Percentiles rank a stretch among this genome's conserved stretches.
phyloP scores from a whole-genome alignment of 2,888 invertebrate genomes.

The Monoplex corrugatus region DNA sequence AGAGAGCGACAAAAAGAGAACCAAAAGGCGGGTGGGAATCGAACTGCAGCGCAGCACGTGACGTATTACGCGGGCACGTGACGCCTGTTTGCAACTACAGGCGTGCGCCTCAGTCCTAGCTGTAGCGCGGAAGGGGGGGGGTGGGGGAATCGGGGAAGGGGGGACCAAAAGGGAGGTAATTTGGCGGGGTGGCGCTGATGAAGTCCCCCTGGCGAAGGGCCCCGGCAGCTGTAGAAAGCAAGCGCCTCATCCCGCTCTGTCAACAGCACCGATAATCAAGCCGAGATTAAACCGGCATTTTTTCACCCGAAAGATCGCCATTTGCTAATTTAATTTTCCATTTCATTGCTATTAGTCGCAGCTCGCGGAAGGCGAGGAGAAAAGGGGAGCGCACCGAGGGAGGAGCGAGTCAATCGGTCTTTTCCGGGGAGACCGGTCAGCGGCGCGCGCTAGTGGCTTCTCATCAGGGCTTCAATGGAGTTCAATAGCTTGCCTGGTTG shows the following conservation, averaged over 20 bases:
- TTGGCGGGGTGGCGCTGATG: slow-evolving; percentile 56
- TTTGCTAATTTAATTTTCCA: slow-evolving; percentile 81
- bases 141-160: no score
- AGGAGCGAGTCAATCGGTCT: slow-evolving; percentile 43
- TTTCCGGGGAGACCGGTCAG: slow-evolving; percentile 10
- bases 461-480: slow-evolving; percentile 40
- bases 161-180: slow-evolving; percentile 54
- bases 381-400: slow-evolving; percentile 15
- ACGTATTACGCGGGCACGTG: slow-evolving; percentile 50
- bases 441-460: slow-evolving; percentile 28
- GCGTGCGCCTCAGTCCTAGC: background rate
- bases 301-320: slow-evolving; percentile 73
- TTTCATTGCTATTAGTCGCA: slow-evolving; percentile 78
- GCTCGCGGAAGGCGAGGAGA: slow-evolving; percentile 43
- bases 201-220: slow-evolving; percentile 52
- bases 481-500: slow-evolving; percentile 33
- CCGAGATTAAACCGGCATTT: slow-evolving; percentile 78
- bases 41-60: slow-evolving; percentile 45
- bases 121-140: no score
- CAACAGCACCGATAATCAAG: slow-evolving; percentile 70
- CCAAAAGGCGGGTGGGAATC: slow-evolving; percentile 28
- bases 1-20: slow-evolving; percentile 35
- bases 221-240: slow-evolving; percentile 60
- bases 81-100: slow-evolving; percentile 40
- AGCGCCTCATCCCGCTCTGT: slow-evolving; percentile 63